Base-by-base conservation (phyloP, 2,797 vertebrate species). In the Anas acuta region DNA sequence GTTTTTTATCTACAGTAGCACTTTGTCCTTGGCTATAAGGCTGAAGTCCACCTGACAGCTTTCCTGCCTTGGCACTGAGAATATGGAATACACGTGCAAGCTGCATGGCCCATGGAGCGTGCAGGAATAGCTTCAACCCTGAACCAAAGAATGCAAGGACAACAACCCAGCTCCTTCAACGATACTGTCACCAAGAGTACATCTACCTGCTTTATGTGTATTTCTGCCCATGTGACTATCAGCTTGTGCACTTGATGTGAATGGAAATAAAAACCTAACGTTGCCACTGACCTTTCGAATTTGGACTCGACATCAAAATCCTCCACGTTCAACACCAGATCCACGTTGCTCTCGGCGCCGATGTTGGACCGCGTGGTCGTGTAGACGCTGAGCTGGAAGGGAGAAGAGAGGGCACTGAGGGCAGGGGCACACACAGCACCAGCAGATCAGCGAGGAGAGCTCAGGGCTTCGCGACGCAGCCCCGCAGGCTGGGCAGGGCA, bases 311-410 rank as follows among this genome's bases (percentile, higher is more conserved):
- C 98, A 53, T 99, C 98, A 95, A 99, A 99, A 72, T 98, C 98
- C 43, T 99, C 98, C 91, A 99, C 98, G 28, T 98, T 99, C 87
- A 99, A 91, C 72, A 98, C 97, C 9, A 99, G 98, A 91, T 98
- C 97, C 57, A 99, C 97, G n/a, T 98, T 99, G 79, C 98, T 99
- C 47, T 99, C 99, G 22, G 96, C 93, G 57, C 97, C 98, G 39
- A 98, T 97, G 92, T 69, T 98, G 74, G 98, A 98, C 43, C 98
- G 98, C 8, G 98, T 99, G 16, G 99, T 97, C 7, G 99, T 99
- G 91, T 99, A 99, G 80, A 99, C 98, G 6, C 99, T 99, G 80
- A 99, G 94, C 99, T 99, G 95, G 54, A 97, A 97, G 1, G 53
- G 65, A 81, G 96, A 13, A 81, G 96, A 73, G 0, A 35, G 21